Percentiles rank a stretch among this genome's conserved stretches.
Conservation (phyloP, 2,113 vertebrate genomes). For the Aepyceros melampus region DNA sequence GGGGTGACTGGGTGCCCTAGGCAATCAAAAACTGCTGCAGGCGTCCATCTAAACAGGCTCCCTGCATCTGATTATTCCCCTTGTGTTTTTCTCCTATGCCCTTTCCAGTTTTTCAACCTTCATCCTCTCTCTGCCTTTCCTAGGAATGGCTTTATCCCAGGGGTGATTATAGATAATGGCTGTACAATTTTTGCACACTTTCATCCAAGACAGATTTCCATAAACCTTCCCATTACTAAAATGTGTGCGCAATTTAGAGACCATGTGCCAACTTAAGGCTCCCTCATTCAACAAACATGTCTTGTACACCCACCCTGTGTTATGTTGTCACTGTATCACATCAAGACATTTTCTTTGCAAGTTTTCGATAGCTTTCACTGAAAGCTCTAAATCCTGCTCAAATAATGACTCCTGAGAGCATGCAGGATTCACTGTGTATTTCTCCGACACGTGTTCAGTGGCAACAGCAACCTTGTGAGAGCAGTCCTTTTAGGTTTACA, state of each 20-base stretch:
- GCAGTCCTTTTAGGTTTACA: background rate
- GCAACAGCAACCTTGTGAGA: background rate
- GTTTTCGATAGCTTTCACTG: background rate
- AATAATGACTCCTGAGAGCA: background rate
- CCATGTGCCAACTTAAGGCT: background rate
- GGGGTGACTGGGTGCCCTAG: background rate
- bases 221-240: slow-evolving; percentile 33
- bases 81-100: background rate
- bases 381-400: background rate
- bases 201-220: slow-evolving; percentile 41
- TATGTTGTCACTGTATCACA: background rate
- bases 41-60: background rate
- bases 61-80: slow-evolving; percentile 19
- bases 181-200: slow-evolving; percentile 8
- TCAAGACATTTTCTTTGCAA: background rate
- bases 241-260: background rate
- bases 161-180: slow-evolving; percentile 41
- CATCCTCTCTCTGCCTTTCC: background rate
- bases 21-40: background rate
- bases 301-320: background rate
- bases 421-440: background rate
- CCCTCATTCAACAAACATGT: background rate
- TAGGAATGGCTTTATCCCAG: slow-evolving; percentile 40
- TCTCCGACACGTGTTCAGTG: background rate
- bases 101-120: slow-evolving; percentile 28